These are phyloP conservation scores for Pachyseris speciosa DNA, from an alignment of 64 coral and sea anemone genomes.

Conservation along the genomic window DNA sequence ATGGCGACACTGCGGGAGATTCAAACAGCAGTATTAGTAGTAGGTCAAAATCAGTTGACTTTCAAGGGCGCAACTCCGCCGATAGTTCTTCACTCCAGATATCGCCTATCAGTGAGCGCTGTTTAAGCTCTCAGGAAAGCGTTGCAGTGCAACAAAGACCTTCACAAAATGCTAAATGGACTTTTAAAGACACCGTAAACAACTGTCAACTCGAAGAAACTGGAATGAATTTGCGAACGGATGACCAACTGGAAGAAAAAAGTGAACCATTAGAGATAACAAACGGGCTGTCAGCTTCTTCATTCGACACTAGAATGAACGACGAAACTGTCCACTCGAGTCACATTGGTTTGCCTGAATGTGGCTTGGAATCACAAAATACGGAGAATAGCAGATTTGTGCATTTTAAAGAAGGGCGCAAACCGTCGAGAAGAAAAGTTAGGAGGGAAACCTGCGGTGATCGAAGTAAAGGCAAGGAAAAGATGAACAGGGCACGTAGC, in stretches of 20 bases:
- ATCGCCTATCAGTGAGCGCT: neutral
- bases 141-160: neutral
- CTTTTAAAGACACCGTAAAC: neutral
- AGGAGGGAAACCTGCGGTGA: neutral
- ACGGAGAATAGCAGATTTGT: neutral
- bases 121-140: neutral
- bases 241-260: neutral
- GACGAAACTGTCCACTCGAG: neutral
- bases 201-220: neutral
- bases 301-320: neutral
- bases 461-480: neutral
- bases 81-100: neutral
- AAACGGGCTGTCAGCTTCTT: neutral
- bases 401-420: neutral
- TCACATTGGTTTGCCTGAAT: neutral
- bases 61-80: neutral
- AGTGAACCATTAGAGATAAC: neutral
- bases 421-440: neutral
- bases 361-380: neutral
- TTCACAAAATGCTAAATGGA: neutral
- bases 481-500: neutral
- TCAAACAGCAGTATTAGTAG: neutral
- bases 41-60: neutral
- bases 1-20: neutral
- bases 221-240: neutral